A percentile compares a stretch with the other conserved stretches of the same genome.
phyloP scores from a whole-genome alignment of 2,888 invertebrate genomes.

The Antheraea assamensis region DNA sequence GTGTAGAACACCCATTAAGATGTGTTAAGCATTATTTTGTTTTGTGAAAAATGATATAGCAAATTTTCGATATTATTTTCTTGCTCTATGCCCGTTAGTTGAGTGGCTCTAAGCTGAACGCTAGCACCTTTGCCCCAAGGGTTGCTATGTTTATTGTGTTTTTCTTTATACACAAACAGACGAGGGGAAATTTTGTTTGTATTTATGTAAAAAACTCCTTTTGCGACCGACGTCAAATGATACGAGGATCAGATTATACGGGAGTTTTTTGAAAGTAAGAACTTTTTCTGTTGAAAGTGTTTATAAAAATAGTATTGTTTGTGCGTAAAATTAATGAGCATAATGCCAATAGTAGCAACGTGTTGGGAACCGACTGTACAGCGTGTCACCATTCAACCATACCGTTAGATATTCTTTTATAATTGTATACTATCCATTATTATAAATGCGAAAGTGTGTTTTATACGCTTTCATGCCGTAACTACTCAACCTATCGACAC shows the following conservation, averaged over 20 bases:
- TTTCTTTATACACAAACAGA: constrained; percentile 20
- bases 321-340: neutral
- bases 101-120: neutral
- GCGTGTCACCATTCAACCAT: neutral
- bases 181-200: constrained; percentile 20
- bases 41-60: neutral
- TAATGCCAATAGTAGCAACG: neutral
- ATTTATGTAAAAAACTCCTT: constrained; percentile 20
- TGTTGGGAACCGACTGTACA: neutral
- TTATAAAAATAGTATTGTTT: neutral
- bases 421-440: too few species aligned
- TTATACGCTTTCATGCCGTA: too few species aligned
- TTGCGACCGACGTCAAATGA: constrained; percentile 17
- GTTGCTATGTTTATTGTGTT: constrained; percentile 18
- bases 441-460: too few species aligned
- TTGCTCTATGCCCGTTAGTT: neutral
- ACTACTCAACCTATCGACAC: too few species aligned
- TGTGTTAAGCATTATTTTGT: too few species aligned
- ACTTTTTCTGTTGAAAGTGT: neutral
- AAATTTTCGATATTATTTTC: neutral
- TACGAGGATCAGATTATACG: neutral
- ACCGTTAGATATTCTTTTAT: neutral
- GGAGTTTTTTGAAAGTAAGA: neutral
- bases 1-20: too few species aligned
- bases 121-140: constrained; percentile 17